Percentiles rank a stretch among this genome's conserved stretches.
These are phyloP conservation scores for Hydrozoanthus gracilis DNA, from an alignment of 92 coral and sea anemone species.

Conservation along the genomic window DNA sequence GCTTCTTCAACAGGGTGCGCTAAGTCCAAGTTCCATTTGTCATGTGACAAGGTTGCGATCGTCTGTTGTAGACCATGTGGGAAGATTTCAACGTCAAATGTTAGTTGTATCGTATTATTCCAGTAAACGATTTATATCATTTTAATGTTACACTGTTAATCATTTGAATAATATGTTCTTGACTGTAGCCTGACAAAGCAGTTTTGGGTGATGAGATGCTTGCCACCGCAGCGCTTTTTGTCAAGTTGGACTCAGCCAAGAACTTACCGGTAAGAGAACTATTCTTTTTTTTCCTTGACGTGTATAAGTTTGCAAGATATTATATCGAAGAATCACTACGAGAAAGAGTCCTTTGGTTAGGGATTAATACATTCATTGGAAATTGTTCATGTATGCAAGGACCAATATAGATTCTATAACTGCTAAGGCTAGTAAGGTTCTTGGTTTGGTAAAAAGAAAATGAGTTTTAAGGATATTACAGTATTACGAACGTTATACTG, in stretches of 20 bases:
- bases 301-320: no score
- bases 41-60: no score
- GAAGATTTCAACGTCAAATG: no score
- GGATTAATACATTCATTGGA: not conserved
- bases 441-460: slow-evolving; percentile 47
- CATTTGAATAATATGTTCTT: not conserved
- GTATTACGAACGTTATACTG: slow-evolving; percentile 39
- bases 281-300: not conserved
- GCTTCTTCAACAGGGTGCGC: no score
- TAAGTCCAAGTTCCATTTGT: no score
- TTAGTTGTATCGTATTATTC: no score
- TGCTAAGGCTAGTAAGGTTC: slow-evolving; percentile 36
- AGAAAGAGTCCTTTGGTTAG: not conserved
- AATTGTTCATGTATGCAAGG: not conserved
- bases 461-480: slow-evolving; percentile 33
- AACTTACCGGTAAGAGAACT: slow-evolving; percentile 87
- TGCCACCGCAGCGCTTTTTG: slow-evolving; percentile 94
- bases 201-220: slow-evolving; percentile 85
- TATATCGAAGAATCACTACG: not conserved
- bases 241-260: slow-evolving; percentile 97
- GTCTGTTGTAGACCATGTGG: no score
- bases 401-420: slow-evolving; percentile 29
- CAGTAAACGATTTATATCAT: no score
- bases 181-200: slow-evolving; percentile 79
- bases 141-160: no score